Evolutionary conservation across 2,888 invertebrate genomes (phyloP), one percentile per base, ranked within the genome.

Genomic region (Xestia rhomboidea): DNA sequence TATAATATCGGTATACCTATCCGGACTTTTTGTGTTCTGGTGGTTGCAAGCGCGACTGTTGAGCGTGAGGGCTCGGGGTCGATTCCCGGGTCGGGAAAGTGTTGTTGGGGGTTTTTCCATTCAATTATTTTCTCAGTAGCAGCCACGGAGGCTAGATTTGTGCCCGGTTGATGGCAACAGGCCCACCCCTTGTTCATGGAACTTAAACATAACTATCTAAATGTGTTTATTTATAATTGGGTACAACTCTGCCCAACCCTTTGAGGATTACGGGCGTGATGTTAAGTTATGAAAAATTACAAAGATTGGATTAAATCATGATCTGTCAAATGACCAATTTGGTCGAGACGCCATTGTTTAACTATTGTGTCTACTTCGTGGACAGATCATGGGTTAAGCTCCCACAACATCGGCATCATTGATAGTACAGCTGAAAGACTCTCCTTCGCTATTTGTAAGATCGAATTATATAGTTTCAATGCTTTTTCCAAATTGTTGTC

Each of bases 1-100:
- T 63, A 15, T 68, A 63, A 62, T 38, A 21, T 38, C 24, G 34
- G 57, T 77, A 62, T 38, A 66, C 18, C 3, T n/a, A 46, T 57
- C 11, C 1, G 38, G 24, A n/a, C 41, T 62, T 51, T 49, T 38
- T n/a, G 15, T 24, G 15, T 77, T 51, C 24, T 51, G 24, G 24
- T 51, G 10, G 24, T 51, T 21, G 18, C 24, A 51, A 24, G 51
- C 4, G 11, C 10, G 24, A 24, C 24, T 51, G n/a, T n/a, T 51
- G 10, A 51, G 51, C 4, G 24, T 24, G 24, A 24, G 24, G 24
- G 24, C 11, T 4, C 24, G 49, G 49, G 49, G 24, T 51, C 49
- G 3, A 24, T 51, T 51, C 10, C 10, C 8, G 24, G 49, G 51
- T 10, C 24, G 11, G 24, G 51, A 51, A 51, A 51, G 10, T 3